Evolutionary conservation across 2,797 vertebrate genomes (phyloP).

Genomic region (Erpetoichthys calabaricus): DNA sequence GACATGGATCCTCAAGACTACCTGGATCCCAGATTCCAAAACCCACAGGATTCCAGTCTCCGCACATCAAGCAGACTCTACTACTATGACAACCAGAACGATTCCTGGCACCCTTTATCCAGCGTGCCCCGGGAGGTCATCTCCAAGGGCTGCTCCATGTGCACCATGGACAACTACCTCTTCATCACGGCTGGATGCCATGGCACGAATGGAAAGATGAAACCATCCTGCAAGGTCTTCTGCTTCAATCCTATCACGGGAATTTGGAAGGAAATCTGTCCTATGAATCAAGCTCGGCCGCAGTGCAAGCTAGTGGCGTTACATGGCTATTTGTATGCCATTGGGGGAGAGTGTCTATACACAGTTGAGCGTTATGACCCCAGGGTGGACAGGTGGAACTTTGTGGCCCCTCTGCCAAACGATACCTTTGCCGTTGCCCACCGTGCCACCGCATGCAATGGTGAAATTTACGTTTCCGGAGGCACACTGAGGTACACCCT

Average conservation of each 20-base stretch:
- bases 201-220: conserved; percentile 32
- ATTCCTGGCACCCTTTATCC: conserved; percentile 61
- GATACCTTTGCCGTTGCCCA: conserved; percentile 85
- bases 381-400: conserved; percentile 68
- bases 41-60: conserved; percentile 15
- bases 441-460: conserved; percentile 55
- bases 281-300: conserved; percentile 76
- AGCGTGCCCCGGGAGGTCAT: conserved; percentile 59
- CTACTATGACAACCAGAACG: conserved; percentile 60
- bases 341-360: conserved; percentile 79
- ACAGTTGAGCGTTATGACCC: conserved; percentile 82
- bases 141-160: conserved; percentile 65
- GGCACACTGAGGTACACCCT: conserved; percentile 69
- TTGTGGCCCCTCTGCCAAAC: conserved; percentile 61
- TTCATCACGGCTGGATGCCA: conserved; percentile 74
- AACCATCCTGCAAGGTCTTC: conserved; percentile 70
- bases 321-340: conserved; percentile 76
- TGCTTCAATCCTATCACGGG: conserved; percentile 78
- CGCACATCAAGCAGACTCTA: conserved; percentile 51
- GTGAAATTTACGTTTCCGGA: conserved; percentile 75
- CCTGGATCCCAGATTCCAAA: conserved; percentile 17
- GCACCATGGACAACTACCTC: conserved; percentile 87
- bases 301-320: conserved; percentile 77
- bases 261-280: conserved; percentile 75
- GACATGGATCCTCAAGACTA: conserved; percentile 57